Base-by-base conservation (phyloP, 2,113 vertebrate genomes). In the Piprites chloris region DNA sequence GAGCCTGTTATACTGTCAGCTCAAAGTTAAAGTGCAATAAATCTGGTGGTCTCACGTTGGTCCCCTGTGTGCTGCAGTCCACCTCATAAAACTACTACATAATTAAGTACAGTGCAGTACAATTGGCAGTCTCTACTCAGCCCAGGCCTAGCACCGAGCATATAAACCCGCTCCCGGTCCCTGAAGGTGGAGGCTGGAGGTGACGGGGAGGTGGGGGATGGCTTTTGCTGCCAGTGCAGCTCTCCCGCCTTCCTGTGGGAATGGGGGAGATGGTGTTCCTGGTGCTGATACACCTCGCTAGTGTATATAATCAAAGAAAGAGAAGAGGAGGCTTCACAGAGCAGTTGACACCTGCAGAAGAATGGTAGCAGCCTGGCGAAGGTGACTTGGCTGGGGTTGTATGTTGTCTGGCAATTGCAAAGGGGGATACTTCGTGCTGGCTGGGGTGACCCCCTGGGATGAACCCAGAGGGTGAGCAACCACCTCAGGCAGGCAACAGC, bases 1-100 rank as follows among this genome's bases (percentile, higher is more conserved):
- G 96, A 95, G 92, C 95, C 96, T 92, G 96, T 97, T 97, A 94
- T 79, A 77, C 94, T 98, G 97, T 98, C 97, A 97, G 78, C 87
- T 96, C 94, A 75, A 89, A 97, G 95, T 96, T 97, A 95, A 96
- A 96, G 86, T 68, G 97, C 95, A 96, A 94, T 98, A 98, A 98
- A 98, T 97, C 97, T 96, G 83, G 77, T 93, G 93, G 90, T 89
- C 95, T 97, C 91, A 42, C 41, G 82, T 94, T 91, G 94, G 96
- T 95, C 97, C 94, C 97, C 69, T 12, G 93, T 95, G 96, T 56
- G 96, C 94, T 95, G 95, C 98, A 93, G 56, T 93, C 95, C 97
- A 97, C 97, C 97, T 98, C 97, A 97, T 98, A 98, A 98, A 98
- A 98, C 97, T 97, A 93, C 97, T 97, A 98, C 94, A 97, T 98